phyloP scores from a whole-genome alignment of 2,113 vertebrate genomes.

The Tichodroma muraria region DNA sequence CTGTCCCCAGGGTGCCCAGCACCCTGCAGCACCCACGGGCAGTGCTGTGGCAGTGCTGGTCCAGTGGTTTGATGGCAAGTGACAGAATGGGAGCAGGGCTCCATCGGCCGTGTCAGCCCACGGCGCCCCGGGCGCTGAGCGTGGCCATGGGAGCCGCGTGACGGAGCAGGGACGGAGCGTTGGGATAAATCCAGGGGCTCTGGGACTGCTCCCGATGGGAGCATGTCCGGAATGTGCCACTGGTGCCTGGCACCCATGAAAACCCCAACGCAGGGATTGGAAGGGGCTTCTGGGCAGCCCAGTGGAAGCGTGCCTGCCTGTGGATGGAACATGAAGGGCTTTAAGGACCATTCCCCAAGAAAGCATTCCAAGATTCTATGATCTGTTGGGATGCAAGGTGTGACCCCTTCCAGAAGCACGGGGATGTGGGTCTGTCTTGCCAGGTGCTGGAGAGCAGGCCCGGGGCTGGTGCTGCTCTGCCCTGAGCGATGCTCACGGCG shows the following conservation, averaged over 20 bases:
- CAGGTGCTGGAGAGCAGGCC: rapidly evolving
- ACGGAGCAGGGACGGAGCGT: rapidly evolving
- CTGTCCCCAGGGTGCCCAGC: neutral
- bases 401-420: neutral
- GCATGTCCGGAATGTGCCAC: rapidly evolving
- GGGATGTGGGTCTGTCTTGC: neutral
- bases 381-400: rapidly evolving
- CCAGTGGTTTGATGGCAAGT: slow-evolving; percentile 22
- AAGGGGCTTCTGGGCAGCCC: neutral
- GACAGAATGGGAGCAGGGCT: slow-evolving; percentile 62
- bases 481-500: neutral
- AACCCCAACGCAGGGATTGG: rapidly evolving
- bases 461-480: neutral
- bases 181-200: neutral
- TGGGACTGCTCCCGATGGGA: neutral
- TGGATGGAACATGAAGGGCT: neutral
- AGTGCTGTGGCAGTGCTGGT: neutral
- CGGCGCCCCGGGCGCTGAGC: neutral
- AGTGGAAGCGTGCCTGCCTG: neutral
- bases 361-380: neutral
- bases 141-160: neutral
- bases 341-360: neutral
- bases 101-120: neutral
- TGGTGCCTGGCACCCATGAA: rapidly evolving
- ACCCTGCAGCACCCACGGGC: neutral